phyloP scores from a whole-genome alignment of 2,888 invertebrate genomes.

The Aproaerema taeniolella region DNA sequence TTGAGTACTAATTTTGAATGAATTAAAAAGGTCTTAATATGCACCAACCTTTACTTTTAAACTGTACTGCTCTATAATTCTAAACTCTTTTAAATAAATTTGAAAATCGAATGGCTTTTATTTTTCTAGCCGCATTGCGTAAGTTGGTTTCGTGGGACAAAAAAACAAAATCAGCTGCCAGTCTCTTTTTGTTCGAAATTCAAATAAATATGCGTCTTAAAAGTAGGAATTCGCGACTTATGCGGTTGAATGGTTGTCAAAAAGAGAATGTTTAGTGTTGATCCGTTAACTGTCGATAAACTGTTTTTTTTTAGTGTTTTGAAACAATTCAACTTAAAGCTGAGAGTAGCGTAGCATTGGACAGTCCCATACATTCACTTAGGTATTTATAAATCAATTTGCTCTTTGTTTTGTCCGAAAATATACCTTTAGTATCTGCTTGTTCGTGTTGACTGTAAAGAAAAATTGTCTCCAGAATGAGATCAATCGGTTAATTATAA shows the following conservation, averaged over 20 bases:
- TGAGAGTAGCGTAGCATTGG: no score
- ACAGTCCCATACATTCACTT: no score
- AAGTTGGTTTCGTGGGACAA: conserved; percentile 26
- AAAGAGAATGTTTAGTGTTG: conserved; percentile 33
- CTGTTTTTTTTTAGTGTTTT: not conserved
- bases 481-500: no score
- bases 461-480: no score
- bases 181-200: conserved; percentile 51
- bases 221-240: conserved; percentile 63
- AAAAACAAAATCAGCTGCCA: conserved; percentile 60
- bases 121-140: not conserved
- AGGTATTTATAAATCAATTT: no score
- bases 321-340: no score
- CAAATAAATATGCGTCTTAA: conserved; percentile 58
- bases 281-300: conserved; percentile 13
- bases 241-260: conserved; percentile 59
- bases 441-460: no score
- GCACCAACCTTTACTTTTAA: not conserved
- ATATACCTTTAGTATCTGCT: no score
- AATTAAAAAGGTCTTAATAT: conserved; percentile 21
- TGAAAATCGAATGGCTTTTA: conserved; percentile 1
- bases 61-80: no score
- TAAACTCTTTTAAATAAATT: no score
- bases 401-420: no score
- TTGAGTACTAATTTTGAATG: conserved; percentile 54